Conservation (phyloP, 2,888 invertebrate genomes). For the Altica lythri region DNA sequence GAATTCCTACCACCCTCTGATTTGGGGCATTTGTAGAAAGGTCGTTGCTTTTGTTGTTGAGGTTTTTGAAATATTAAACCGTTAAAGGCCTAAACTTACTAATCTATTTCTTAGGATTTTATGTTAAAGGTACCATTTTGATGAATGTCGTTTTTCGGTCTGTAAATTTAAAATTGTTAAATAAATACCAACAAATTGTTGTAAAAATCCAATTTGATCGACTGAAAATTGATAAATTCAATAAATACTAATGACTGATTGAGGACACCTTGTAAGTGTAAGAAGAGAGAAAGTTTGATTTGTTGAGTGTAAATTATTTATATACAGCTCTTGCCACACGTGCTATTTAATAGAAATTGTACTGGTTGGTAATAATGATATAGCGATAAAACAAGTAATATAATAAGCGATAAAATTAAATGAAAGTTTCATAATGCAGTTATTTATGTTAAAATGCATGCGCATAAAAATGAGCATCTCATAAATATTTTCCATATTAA, state of each 20-base stretch:
- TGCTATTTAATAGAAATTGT: constrained; percentile 16
- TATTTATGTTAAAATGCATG: neutral
- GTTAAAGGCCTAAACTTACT: neutral
- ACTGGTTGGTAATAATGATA: constrained; percentile 14
- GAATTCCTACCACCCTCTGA: constrained; percentile 27
- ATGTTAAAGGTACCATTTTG: constrained; percentile 5
- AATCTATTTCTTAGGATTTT: neutral
- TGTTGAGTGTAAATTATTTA: constrained; percentile 12
- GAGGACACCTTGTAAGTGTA: constrained; percentile 9
- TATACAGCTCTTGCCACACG: constrained; percentile 6
- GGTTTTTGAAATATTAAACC: constrained; percentile 15
- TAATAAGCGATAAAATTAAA: constrained; percentile 18
- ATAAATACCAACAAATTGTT: too few species aligned
- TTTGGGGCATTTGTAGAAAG: constrained; percentile 25
- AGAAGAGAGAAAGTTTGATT: constrained; percentile 15
- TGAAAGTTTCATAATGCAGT: constrained; percentile 4
- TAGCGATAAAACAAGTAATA: constrained; percentile 10
- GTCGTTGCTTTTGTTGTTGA: constrained; percentile 16
- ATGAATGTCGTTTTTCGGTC: too few species aligned
- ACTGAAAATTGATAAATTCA: too few species aligned
- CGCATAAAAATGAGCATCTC: constrained; percentile 6
- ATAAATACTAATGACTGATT: neutral
- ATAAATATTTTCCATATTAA: too few species aligned
- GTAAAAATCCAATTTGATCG: too few species aligned
- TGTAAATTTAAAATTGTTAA: too few species aligned